Conservation (phyloP, 2,888 invertebrate species). For the Lasioglossum lativentre region DNA sequence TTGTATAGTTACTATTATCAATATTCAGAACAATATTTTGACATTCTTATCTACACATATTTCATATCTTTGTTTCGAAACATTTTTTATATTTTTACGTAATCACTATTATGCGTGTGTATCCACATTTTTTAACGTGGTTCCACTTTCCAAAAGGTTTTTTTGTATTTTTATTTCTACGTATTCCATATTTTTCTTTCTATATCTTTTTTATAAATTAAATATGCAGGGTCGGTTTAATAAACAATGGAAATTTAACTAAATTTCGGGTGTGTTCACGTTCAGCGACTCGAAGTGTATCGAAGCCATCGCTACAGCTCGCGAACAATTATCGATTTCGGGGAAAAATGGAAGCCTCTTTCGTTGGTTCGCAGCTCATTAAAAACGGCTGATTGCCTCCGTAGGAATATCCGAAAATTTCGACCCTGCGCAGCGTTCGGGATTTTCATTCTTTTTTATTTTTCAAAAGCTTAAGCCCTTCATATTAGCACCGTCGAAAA, state of each 20-base stretch:
- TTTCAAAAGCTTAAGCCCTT: background rate
- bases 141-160: no score
- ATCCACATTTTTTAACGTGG: background rate
- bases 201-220: background rate
- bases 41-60: background rate
- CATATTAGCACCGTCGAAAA: constrained; percentile 8
- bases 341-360: constrained; percentile 30
- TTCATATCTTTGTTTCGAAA: background rate
- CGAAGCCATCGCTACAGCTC: constrained; percentile 34
- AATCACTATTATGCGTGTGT: background rate
- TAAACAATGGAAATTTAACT: background rate
- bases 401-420: constrained; percentile 57
- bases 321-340: constrained; percentile 62
- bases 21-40: background rate
- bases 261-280: background rate
- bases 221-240: background rate
- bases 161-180: background rate
- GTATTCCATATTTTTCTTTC: background rate
- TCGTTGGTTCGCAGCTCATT: constrained; percentile 24
- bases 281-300: background rate
- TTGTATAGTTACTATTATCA: background rate
- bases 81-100: background rate
- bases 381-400: constrained; percentile 54
- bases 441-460: background rate
- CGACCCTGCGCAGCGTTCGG: constrained; percentile 13